phyloP scores from a whole-genome alignment of 1,140 invertebrate species.

The Armadillidium nasatum region DNA sequence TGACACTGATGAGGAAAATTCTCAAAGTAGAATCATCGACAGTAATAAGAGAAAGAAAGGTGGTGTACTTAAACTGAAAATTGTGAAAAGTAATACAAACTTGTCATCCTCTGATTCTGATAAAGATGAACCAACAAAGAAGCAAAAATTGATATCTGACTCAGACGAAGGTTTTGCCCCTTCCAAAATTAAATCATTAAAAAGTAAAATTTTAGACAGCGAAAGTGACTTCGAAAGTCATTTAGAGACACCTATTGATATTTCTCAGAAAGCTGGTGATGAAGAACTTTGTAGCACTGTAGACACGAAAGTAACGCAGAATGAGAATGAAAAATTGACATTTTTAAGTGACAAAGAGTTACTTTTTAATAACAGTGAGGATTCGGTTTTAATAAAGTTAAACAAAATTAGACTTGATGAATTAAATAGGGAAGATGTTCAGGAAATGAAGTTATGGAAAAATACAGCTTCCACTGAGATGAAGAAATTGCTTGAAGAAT shows the following conservation, averaged over 20 bases:
- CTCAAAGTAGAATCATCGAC: not conserved
- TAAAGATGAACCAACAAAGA: not conserved
- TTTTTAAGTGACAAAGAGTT: slow-evolving; percentile 10
- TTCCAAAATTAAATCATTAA: not conserved
- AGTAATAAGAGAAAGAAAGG: not conserved
- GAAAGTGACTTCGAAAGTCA: not conserved
- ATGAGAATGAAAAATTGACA: not conserved
- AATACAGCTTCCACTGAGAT: slow-evolving; percentile 35
- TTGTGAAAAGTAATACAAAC: not conserved
- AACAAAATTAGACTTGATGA: slow-evolving; percentile 36
- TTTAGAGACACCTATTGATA: not conserved
- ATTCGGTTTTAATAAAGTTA: slow-evolving; percentile 38
- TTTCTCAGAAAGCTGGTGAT: not conserved
- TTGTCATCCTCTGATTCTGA: not conserved
- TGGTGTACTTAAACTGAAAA: not conserved
- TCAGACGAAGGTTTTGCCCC: not conserved
- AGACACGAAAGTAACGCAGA: not conserved
- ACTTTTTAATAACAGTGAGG: slow-evolving; percentile 15
- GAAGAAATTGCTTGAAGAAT: slow-evolving; percentile 33
- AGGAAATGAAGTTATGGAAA: slow-evolving; percentile 37
- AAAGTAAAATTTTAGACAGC: not conserved
- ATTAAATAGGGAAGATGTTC: slow-evolving; percentile 39
- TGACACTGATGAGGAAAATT: not conserved
- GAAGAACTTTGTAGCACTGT: slow-evolving; percentile 9
- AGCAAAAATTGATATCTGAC: not conserved